Conservation (phyloP, 92 coral and sea anemone species). For the Desmophyllum pertusum region DNA sequence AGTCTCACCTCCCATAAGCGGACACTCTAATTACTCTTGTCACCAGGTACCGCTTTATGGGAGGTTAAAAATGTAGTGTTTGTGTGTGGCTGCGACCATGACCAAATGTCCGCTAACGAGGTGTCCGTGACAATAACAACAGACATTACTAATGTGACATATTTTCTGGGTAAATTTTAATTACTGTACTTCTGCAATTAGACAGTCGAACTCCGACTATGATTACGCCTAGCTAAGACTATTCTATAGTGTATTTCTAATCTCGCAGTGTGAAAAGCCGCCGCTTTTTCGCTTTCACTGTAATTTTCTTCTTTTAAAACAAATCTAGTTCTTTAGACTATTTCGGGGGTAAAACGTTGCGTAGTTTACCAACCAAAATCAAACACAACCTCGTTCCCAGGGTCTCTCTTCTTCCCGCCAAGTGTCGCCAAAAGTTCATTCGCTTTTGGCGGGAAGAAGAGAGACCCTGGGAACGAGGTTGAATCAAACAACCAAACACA, state of each 20-base stretch:
- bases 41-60: no score
- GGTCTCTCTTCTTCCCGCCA: no score
- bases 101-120: no score
- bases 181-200: neutral
- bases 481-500: neutral
- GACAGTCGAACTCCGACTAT: neutral
- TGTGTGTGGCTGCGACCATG: no score
- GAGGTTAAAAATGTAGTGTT: no score
- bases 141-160: neutral
- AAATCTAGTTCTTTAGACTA: neutral
- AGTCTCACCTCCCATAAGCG: no score
- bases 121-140: no score
- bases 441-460: no score
- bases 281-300: neutral
- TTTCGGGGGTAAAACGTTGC: neutral
- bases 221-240: slow-evolving; percentile 9
- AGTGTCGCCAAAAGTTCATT: no score
- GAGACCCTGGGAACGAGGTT: no score
- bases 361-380: neutral
- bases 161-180: neutral
- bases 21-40: no score
- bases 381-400: no score
- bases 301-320: slow-evolving; percentile 4
- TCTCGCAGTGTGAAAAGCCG: neutral
- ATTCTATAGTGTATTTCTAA: neutral